phyloP scores from a whole-genome alignment of 2,797 vertebrate genomes.

The Spinus olivaceus region DNA sequence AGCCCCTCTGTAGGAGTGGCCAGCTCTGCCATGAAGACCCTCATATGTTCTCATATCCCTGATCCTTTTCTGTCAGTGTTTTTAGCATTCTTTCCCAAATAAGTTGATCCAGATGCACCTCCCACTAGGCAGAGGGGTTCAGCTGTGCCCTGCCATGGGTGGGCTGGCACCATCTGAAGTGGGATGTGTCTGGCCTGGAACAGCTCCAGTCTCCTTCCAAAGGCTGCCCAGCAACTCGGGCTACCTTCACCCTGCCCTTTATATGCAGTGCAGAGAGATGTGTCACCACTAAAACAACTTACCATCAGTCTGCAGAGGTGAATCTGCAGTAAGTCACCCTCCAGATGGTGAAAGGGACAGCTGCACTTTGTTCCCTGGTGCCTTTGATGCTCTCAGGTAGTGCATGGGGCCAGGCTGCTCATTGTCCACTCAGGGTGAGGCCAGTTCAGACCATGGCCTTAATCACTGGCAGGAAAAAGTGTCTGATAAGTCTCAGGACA shows the following conservation, averaged over 20 bases:
- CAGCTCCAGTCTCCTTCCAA: not conserved
- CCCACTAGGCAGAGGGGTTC: rapidly evolving
- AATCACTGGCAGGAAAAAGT: rapidly evolving
- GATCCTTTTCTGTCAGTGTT: not conserved
- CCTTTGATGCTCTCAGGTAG: not conserved
- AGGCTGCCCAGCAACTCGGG: rapidly evolving
- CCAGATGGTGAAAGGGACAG: not conserved
- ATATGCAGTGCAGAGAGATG: rapidly evolving
- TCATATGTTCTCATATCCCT: rapidly evolving
- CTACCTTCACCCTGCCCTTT: not conserved
- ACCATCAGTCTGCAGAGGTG: not conserved
- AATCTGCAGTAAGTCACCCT: not conserved
- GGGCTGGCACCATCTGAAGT: not conserved
- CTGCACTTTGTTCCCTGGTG: not conserved
- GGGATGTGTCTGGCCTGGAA: rapidly evolving
- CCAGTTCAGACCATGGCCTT: not conserved
- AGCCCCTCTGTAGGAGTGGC: rapidly evolving
- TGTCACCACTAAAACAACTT: not conserved
- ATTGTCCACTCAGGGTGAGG: rapidly evolving
- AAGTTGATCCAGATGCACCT: not conserved
- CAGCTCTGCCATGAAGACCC: not conserved
- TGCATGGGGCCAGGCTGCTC: rapidly evolving
- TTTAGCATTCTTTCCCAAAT: not conserved
- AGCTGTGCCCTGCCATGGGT: not conserved
- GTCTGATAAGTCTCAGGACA: not conserved